phyloP scores from a whole-genome alignment of 2,113 vertebrate species.

The Fukomys damarensis region DNA sequence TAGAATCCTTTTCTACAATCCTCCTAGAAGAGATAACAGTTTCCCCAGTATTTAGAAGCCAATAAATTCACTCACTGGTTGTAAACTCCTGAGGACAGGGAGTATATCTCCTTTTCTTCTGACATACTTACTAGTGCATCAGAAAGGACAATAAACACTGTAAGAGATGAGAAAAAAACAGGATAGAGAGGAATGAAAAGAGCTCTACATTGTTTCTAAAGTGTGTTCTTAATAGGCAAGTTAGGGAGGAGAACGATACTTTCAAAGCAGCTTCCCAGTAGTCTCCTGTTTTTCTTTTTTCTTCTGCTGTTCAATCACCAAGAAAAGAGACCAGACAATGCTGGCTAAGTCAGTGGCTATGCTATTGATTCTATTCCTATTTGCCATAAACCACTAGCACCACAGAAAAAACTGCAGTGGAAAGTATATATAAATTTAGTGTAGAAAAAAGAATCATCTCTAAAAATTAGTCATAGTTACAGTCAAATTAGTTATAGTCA shows the following conservation, averaged over 20 bases:
- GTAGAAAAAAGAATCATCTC: not conserved
- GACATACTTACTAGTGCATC: not conserved
- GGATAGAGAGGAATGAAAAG: not conserved
- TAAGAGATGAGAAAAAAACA: not conserved
- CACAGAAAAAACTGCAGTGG: not conserved
- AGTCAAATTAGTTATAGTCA: not conserved
- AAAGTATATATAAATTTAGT: not conserved
- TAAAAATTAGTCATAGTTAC: too few species aligned
- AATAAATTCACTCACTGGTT: slow-evolving; percentile 22
- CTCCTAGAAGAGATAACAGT: not conserved
- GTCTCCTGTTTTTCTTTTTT: not conserved
- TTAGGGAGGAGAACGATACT: not conserved
- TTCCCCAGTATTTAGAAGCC: slow-evolving; percentile 2
- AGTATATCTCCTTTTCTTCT: slow-evolving; percentile 1
- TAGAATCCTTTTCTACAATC: not conserved
- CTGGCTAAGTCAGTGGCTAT: slow-evolving; percentile 3
- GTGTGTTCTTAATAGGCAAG: not conserved
- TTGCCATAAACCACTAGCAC: not conserved
- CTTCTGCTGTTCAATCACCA: not conserved
- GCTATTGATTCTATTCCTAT: not conserved
- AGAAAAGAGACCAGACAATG: not conserved
- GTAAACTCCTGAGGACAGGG: not conserved
- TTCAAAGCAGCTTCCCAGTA: not conserved
- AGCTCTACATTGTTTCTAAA: slow-evolving; percentile 30
- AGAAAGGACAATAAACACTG: slow-evolving; percentile 18